phyloP scores from a whole-genome alignment of 1,140 invertebrate species.

The Ganaspis sp. region DNA sequence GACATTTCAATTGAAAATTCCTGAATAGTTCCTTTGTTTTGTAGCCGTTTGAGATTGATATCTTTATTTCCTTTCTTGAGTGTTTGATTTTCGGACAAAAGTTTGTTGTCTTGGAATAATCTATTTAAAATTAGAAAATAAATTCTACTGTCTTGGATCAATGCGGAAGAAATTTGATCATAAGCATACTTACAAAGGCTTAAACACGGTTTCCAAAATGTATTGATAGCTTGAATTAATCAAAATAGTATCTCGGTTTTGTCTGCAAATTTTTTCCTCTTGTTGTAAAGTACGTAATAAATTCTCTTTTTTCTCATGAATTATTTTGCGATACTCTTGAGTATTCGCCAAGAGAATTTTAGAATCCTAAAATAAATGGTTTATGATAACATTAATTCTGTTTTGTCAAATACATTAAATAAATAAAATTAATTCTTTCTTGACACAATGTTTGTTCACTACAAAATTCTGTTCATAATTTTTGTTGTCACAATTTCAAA shows the following conservation, averaged over 20 bases:
- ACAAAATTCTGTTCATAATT: too few species aligned
- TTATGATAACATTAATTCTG: neutral
- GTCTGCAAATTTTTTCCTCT: neutral
- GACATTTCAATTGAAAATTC: neutral
- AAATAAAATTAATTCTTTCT: too few species aligned
- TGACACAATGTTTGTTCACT: too few species aligned
- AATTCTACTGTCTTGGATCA: too few species aligned
- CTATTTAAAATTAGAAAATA: too few species aligned
- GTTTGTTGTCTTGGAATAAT: neutral
- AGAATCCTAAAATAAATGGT: neutral
- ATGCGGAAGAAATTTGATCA: neutral
- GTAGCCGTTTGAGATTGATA: neutral
- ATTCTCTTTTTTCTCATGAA: neutral
- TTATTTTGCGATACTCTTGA: neutral
- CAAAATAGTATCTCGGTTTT: neutral
- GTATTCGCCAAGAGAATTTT: neutral
- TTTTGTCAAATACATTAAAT: too few species aligned
- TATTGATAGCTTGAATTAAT: neutral
- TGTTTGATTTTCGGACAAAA: neutral
- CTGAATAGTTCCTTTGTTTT: neutral
- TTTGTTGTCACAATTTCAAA: too few species aligned
- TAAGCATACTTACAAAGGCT: neutral
- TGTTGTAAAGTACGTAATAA: neutral
- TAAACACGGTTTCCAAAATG: neutral
- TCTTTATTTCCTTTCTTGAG: neutral